These are phyloP conservation scores for Micropoecilia bifurca DNA, from an alignment of 2,797 vertebrate genomes.

Conservation along the genomic window DNA sequence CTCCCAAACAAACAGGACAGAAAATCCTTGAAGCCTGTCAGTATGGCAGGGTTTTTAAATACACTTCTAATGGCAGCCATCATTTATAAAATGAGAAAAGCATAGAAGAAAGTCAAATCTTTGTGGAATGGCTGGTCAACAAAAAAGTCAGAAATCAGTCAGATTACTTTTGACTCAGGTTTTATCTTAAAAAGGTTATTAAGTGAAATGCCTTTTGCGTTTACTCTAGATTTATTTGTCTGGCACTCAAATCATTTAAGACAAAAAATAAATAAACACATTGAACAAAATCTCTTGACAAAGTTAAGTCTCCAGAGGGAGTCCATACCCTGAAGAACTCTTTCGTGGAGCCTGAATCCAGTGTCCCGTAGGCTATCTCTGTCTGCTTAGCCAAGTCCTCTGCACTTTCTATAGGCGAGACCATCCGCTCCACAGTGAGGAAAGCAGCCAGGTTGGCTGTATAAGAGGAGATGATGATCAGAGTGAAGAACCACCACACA, in stretches of 20 bases:
- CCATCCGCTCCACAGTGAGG: slow-evolving; percentile 98
- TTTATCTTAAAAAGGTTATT: background rate
- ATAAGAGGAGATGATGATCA: slow-evolving; percentile 99
- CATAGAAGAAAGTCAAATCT: background rate
- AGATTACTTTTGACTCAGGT: background rate
- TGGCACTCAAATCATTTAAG: background rate
- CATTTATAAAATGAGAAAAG: background rate
- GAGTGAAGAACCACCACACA: slow-evolving; percentile 99
- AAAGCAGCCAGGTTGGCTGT: slow-evolving; percentile 98
- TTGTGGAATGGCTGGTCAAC: too few species aligned
- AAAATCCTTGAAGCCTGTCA: background rate
- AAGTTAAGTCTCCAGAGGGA: background rate
- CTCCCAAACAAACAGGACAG: background rate
- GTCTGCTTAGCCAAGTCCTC: slow-evolving; percentile 99
- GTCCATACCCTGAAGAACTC: slow-evolving; percentile 96
- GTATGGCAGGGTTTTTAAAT: background rate
- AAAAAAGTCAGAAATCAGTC: background rate
- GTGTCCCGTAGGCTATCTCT: slow-evolving; percentile 96
- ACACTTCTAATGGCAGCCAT: background rate
- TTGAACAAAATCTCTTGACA: background rate
- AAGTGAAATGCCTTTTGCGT: background rate
- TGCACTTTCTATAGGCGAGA: slow-evolving; percentile 88
- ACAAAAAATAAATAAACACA: background rate
- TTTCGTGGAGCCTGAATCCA: slow-evolving; percentile 97
- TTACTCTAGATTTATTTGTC: background rate